Evolutionary conservation across 2,888 invertebrate genomes (phyloP).

Genomic region (Nomada ferruginata): DNA sequence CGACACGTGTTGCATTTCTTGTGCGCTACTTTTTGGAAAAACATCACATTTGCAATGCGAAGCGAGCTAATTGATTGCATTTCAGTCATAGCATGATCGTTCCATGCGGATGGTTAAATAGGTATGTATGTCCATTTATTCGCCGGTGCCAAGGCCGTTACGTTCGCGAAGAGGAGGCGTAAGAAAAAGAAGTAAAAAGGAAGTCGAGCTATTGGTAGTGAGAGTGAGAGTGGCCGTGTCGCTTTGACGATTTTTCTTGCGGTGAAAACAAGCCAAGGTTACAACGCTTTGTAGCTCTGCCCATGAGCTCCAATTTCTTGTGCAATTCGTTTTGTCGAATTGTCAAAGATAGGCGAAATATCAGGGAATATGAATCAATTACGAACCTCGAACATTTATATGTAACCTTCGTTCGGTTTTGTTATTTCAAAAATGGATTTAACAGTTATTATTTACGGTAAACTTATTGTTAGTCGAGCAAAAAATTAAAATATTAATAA

Average conservation of each 20-base stretch:
- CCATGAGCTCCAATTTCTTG: slow-evolving; percentile 59
- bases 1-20: no score
- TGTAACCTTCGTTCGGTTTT: background rate
- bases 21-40: background rate
- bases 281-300: slow-evolving; percentile 63
- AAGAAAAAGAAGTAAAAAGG: slow-evolving; percentile 55
- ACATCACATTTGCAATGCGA: background rate
- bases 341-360: slow-evolving; percentile 40
- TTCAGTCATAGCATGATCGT: slow-evolving; percentile 48
- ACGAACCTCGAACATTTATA: slow-evolving; percentile 3
- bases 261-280: slow-evolving; percentile 70
- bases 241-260: slow-evolving; percentile 72
- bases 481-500: no score
- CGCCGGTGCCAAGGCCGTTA: slow-evolving; percentile 60
- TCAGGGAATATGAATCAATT: slow-evolving; percentile 10
- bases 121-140: slow-evolving; percentile 41
- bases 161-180: slow-evolving; percentile 48
- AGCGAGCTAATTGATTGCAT: slow-evolving; percentile 19
- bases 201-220: slow-evolving; percentile 54
- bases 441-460: no score
- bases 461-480: no score
- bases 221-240: slow-evolving; percentile 71
- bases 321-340: slow-evolving; percentile 45
- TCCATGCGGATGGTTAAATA: slow-evolving; percentile 62
- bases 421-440: background rate